These are phyloP conservation scores for Lophius piscatorius DNA, from an alignment of 2,113 vertebrate species.

Conservation along the genomic window DNA sequence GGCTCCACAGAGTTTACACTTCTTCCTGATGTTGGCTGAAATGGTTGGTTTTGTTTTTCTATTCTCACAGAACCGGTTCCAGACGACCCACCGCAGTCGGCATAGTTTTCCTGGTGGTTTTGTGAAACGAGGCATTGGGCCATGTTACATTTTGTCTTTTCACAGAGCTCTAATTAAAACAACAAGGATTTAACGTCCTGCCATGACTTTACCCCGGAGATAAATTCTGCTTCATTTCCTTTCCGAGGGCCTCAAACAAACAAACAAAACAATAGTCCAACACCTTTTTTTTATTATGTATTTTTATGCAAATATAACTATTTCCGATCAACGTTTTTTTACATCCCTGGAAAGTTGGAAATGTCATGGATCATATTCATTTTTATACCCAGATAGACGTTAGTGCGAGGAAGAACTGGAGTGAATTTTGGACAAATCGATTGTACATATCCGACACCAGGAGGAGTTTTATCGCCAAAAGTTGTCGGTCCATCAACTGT, in stretches of 20 bases:
- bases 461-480: too few species aligned
- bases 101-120: slow-evolving; percentile 48
- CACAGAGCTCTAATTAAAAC: slow-evolving; percentile 71
- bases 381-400: too few species aligned
- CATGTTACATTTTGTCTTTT: slow-evolving; percentile 43
- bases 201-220: slow-evolving; percentile 53
- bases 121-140: slow-evolving; percentile 45
- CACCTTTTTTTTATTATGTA: background rate
- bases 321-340: too few species aligned
- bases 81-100: slow-evolving; percentile 50
- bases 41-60: slow-evolving; percentile 41
- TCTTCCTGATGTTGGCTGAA: slow-evolving; percentile 8
- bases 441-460: too few species aligned
- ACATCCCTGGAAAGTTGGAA: too few species aligned
- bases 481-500: too few species aligned
- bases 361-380: too few species aligned
- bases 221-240: slow-evolving; percentile 52
- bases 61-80: slow-evolving; percentile 30
- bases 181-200: slow-evolving; percentile 67
- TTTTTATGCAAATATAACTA: too few species aligned
- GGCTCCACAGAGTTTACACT: slow-evolving; percentile 7
- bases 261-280: slow-evolving; percentile 43
- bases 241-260: slow-evolving; percentile 32
- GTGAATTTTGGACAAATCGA: too few species aligned
- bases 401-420: too few species aligned